Base-by-base conservation (phyloP, 1,140 invertebrate genomes). In the Zaprionus gabonicus region DNA sequence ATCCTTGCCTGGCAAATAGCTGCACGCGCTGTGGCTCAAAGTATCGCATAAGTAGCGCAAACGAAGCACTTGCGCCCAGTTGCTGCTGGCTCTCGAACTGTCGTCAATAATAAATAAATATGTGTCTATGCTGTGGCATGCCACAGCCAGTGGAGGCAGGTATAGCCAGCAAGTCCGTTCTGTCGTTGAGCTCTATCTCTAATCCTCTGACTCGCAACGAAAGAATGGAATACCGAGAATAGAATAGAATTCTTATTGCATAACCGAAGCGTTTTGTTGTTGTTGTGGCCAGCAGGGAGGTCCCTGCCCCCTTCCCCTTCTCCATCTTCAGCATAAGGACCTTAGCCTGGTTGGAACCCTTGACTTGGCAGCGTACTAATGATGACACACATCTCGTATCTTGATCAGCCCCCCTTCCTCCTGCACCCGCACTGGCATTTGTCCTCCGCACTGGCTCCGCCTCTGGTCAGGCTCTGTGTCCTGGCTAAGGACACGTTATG, bases 91-190 rank as follows among this genome's bases (percentile, higher is more conserved):
- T 62, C 65, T 67, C 66, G 62, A 70, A 53, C 51, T 36, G 77
- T 82, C 70, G 81, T 87, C 85, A 84, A 88, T 88, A 88, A 88
- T 90, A 88, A 88, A 88, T 88, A 88, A 88, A 90, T 88, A 84
- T 88, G 85, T 88, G 85, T 84, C 78, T 79, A 81, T 90, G 85
- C 84, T 78, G 71, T 81, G 85, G 84, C 78, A 87, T 87, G 84
- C 84, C 69, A 71, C 73, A 51, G 9, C 10, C 46, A 51, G 46
- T 51, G 46, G n/a, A 49, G 20, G 58, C 81, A 82, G 81, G 81
- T 83, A 83, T 20, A 73, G 60, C 46, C 76, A 80, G 70, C 72
- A 80, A 70, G 55, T 51, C 20, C 20, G 5, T 25, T 9, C 46
- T 4, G 44, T 49, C 44, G 58, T 34, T 71, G n/a, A 36, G 7